Conservation (phyloP, 2,113 vertebrate genomes). For the Podarcis cretensis region DNA sequence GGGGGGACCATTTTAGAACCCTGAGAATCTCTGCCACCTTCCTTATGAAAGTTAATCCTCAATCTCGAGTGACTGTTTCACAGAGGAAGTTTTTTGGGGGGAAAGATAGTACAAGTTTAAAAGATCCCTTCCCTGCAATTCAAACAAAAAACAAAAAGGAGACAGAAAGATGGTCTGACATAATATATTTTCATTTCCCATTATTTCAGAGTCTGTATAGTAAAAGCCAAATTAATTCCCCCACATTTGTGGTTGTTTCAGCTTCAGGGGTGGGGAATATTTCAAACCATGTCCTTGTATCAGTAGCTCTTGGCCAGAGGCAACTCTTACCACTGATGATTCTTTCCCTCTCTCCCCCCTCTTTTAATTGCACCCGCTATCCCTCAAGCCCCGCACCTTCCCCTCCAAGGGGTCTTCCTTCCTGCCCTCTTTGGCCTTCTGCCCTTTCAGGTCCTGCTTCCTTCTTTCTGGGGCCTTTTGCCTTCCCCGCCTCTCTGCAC, state of each 20-base stretch:
- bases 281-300: background rate
- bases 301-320: background rate
- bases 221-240: background rate
- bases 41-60: too few species aligned
- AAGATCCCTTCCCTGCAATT: background rate
- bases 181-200: too few species aligned
- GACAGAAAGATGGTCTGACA: too few species aligned
- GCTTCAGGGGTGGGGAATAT: background rate
- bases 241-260: too few species aligned
- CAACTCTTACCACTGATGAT: background rate
- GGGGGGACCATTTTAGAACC: background rate
- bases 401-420: background rate
- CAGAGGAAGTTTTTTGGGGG: background rate
- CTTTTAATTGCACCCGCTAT: background rate
- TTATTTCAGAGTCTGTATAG: background rate
- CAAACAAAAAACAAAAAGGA: too few species aligned
- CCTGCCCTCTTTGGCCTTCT: too few species aligned
- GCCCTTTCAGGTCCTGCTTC: background rate
- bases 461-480: background rate
- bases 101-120: too few species aligned
- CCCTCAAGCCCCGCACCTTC: background rate
- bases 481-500: background rate
- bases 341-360: background rate
- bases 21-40: background rate
- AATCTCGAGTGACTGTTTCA: background rate